Conservation (phyloP, 2,888 invertebrate genomes). For the Tortricodes alternella region DNA sequence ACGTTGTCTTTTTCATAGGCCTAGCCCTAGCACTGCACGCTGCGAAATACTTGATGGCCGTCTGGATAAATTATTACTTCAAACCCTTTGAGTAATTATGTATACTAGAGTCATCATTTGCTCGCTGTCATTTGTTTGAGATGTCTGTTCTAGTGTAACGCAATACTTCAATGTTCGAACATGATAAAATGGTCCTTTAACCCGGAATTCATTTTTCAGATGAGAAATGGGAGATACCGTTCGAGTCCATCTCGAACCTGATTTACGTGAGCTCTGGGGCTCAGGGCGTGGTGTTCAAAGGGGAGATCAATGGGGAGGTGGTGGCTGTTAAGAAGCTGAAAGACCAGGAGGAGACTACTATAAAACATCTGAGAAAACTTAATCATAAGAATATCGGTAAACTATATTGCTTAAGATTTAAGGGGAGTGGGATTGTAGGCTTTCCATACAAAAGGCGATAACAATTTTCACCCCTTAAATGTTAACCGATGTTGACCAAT, state of each 20-base stretch:
- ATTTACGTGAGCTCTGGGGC: conserved; percentile 97
- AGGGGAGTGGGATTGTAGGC: conserved; percentile 53
- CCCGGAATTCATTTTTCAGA: conserved; percentile 42
- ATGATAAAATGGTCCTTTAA: background rate
- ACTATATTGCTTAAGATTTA: no score
- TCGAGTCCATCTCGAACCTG: conserved; percentile 93
- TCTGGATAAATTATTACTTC: background rate
- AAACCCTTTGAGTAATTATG: no score
- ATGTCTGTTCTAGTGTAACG: no score
- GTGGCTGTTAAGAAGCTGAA: conserved; percentile 98
- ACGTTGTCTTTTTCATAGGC: no score
- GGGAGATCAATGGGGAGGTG: conserved; percentile 89
- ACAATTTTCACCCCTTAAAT: no score
- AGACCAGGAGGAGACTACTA: conserved; percentile 95
- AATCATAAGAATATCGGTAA: conserved; percentile 95
- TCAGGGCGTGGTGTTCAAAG: conserved; percentile 97
- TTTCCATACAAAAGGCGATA: no score
- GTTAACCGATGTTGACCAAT: no score
- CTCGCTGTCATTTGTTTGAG: no score
- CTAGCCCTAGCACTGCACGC: no score
- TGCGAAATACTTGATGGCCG: no score
- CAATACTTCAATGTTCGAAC: no score
- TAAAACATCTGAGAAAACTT: conserved; percentile 94
- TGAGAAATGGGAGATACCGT: conserved; percentile 97
- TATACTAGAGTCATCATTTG: no score